Conservation (phyloP, 1,140 invertebrate species). For the Phocides pigmalion region DNA sequence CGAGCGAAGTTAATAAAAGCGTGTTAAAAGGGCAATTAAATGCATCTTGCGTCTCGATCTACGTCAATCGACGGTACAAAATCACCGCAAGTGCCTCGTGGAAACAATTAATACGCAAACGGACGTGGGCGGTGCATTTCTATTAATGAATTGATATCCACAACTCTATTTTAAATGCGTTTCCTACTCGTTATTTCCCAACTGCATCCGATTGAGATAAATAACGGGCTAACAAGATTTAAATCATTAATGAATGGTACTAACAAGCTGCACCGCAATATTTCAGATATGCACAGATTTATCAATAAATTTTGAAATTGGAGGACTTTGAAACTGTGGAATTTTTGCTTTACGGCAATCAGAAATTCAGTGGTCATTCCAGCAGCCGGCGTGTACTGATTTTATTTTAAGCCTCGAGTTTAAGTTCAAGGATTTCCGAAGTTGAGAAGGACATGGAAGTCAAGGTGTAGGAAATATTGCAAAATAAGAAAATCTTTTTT, state of each 20-base stretch:
- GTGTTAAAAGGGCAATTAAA: too few species aligned
- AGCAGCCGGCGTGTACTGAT: too few species aligned
- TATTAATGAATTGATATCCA: conserved; percentile 29
- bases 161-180: conserved; percentile 30
- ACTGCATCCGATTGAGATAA: conserved; percentile 36
- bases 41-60: too few species aligned
- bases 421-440: too few species aligned
- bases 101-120: conserved; percentile 16
- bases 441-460: too few species aligned
- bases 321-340: too few species aligned
- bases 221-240: conserved; percentile 21
- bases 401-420: too few species aligned
- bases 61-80: conserved; percentile 5
- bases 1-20: conserved; percentile 6
- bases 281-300: conserved; percentile 11
- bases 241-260: conserved; percentile 19
- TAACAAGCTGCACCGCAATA: conserved; percentile 5
- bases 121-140: conserved; percentile 26
- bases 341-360: too few species aligned
- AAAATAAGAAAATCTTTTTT: too few species aligned
- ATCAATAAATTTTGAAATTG: too few species aligned
- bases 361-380: too few species aligned
- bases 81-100: neutral
- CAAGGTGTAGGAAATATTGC: too few species aligned
- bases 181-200: conserved; percentile 34